A percentile compares a stretch with the other conserved stretches of the same genome.
Evolutionary conservation across 2,797 vertebrate genomes (phyloP).

Genomic region (Enoplosus armatus): DNA sequence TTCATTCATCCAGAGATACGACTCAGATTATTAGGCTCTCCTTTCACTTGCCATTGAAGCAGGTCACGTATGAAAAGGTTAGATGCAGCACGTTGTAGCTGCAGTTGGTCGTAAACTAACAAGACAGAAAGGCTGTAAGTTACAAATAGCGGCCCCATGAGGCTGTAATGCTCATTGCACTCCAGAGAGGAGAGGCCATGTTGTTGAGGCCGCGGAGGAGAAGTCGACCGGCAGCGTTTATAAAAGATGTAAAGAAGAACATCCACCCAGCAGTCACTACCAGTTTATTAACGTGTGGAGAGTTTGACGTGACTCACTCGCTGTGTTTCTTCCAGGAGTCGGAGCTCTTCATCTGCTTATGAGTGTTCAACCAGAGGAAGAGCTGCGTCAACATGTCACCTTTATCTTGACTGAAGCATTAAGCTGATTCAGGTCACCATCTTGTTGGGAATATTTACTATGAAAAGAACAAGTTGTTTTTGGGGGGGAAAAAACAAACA

Average conservation of each 20-base stretch:
- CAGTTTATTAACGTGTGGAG: neutral
- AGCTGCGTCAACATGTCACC: too few species aligned
- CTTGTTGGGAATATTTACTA: too few species aligned
- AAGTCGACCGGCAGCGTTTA: too few species aligned
- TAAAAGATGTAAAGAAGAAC: neutral
- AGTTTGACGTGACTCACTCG: constrained; percentile 2
- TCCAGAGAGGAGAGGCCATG: neutral
- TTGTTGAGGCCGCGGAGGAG: too few species aligned
- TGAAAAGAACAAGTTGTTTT: too few species aligned
- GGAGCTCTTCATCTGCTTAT: constrained; percentile 82
- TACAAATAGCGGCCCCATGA: neutral
- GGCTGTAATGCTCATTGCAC: constrained; percentile 25
- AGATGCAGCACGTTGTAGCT: too few species aligned
- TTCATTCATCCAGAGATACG: neutral
- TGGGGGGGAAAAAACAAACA: too few species aligned
- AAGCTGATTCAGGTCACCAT: too few species aligned
- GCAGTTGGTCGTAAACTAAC: too few species aligned
- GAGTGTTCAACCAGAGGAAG: constrained; percentile 1
- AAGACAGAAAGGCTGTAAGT: neutral
- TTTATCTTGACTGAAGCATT: too few species aligned
- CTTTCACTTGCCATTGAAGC: too few species aligned
- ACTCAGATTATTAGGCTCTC: neutral
- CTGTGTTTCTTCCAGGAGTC: constrained; percentile 62
- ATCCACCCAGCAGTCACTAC: neutral
- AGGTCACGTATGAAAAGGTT: too few species aligned